phyloP scores from a whole-genome alignment of 2,113 vertebrate species.

The Panthera leo region DNA sequence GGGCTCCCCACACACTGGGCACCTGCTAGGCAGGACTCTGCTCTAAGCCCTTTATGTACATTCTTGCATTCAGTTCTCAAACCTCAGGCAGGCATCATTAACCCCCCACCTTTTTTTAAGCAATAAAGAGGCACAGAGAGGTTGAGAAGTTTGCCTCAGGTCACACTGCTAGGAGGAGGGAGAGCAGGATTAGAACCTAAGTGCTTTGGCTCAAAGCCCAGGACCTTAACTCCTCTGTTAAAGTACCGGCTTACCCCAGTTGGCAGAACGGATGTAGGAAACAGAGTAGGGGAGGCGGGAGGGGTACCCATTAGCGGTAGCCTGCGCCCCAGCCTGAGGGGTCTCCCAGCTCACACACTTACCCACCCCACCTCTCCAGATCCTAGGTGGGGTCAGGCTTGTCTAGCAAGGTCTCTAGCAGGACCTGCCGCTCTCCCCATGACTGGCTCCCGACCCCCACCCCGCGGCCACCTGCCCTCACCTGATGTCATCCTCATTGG shows the following conservation, averaged over 20 bases:
- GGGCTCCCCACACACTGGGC: fast-evolving
- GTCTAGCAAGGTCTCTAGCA: not conserved
- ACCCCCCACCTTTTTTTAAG: not conserved
- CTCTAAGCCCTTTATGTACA: not conserved
- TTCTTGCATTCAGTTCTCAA: not conserved
- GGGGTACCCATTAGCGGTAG: not conserved
- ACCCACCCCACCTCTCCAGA: not conserved
- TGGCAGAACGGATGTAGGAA: not conserved
- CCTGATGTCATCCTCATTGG: slow-evolving; percentile 97
- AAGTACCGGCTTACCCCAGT: not conserved
- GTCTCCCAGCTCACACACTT: too few species aligned
- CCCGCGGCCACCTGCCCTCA: slow-evolving; percentile 67
- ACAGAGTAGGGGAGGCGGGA: too few species aligned
- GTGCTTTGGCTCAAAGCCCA: not conserved
- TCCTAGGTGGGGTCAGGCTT: not conserved
- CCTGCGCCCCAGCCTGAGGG: not conserved
- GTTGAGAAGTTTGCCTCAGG: not conserved
- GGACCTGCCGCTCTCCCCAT: not conserved
- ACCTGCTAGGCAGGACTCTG: not conserved
- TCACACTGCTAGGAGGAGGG: not conserved
- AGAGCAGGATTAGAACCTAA: not conserved
- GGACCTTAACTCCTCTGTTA: not conserved
- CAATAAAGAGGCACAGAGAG: not conserved
- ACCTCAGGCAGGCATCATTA: not conserved
- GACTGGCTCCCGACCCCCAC: not conserved